A percentile compares a stretch with the other conserved stretches of the same genome.
Conservation (phyloP, 2,797 vertebrate genomes). For the Mormyrops boulengeri region DNA sequence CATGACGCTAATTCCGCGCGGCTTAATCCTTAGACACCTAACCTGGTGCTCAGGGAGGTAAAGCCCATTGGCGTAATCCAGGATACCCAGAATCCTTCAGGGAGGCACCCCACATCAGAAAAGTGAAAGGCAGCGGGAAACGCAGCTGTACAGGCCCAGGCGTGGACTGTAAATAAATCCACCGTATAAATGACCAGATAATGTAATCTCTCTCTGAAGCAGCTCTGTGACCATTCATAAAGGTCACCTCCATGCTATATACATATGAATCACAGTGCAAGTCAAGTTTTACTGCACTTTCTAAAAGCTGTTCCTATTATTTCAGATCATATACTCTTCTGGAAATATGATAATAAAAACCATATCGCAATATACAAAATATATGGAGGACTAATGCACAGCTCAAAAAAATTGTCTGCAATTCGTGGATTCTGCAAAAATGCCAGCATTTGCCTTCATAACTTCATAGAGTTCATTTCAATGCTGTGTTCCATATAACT, state of each 20-base stretch:
- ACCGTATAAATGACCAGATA: not conserved
- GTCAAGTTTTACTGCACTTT: not conserved
- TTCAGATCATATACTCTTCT: not conserved
- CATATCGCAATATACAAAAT: not conserved
- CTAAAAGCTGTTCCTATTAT: not conserved
- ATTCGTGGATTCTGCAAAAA: not conserved
- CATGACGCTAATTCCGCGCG: not conserved
- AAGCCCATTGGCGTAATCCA: not conserved
- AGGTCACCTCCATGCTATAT: not conserved
- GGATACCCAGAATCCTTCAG: not conserved
- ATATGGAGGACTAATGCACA: not conserved
- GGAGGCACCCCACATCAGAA: not conserved
- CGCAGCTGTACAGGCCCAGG: no score
- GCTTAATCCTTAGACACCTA: not conserved
- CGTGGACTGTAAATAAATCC: not conserved
- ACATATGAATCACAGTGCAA: not conserved
- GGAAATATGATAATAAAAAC: not conserved
- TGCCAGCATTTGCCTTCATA: not conserved
- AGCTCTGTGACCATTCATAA: not conserved
- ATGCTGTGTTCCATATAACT: not conserved
- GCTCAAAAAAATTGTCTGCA: not conserved
- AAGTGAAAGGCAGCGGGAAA: not conserved
- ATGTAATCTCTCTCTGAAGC: not conserved
- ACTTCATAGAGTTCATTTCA: not conserved
- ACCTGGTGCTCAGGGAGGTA: not conserved